Base-by-base conservation (phyloP, 2,888 invertebrate species). In the Philhelius pedissequus region DNA sequence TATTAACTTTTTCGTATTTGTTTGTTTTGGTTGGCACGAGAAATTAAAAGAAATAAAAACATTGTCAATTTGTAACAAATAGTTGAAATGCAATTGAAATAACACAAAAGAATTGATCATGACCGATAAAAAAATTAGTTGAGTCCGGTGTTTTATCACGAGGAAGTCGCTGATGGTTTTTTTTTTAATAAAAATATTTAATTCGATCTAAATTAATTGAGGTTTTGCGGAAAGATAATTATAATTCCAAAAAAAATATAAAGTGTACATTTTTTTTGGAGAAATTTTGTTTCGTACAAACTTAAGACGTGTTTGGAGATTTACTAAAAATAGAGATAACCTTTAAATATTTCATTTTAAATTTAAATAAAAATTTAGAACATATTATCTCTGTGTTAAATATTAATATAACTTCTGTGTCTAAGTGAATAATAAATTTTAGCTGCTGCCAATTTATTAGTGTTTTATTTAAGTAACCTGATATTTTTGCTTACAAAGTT, bases 81-180 rank as follows among this genome's bases (percentile, higher is more conserved):
- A 48, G 32, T 64, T 32, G 45, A 64, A 62, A 64, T 64, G 15
- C 62, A 64, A 64, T 64, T 32, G 64, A 64, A 20, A 32, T 20
- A 11, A 32, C 32, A 27, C 48, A 43, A 84, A 79, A 40, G 40
- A 78, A 84, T 79, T 75, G 79, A 66, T 81, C 52, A 27, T 66
- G 40, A 68, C 27, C 58, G 70, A 66, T 69, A 22, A 66, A 22
- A 66, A 54, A 52, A 60, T 84, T 48, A 84, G 84, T 84, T 84
- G 80, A 84, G 84, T 84, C 80, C 80, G 84, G 75, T 71, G 79
- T 70, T 62, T 80, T 80, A 43, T 50, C 75, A 84, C 78, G 78
- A 83, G 78, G 84, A 84, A 80, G 84, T 84, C 84, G 74, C 78
- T 78, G 64, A 43, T 8, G 18, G 7, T 3, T 48, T 48, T 64